Base-by-base conservation (phyloP, 1,140 invertebrate genomes). In the Tetragonula clypearis region DNA sequence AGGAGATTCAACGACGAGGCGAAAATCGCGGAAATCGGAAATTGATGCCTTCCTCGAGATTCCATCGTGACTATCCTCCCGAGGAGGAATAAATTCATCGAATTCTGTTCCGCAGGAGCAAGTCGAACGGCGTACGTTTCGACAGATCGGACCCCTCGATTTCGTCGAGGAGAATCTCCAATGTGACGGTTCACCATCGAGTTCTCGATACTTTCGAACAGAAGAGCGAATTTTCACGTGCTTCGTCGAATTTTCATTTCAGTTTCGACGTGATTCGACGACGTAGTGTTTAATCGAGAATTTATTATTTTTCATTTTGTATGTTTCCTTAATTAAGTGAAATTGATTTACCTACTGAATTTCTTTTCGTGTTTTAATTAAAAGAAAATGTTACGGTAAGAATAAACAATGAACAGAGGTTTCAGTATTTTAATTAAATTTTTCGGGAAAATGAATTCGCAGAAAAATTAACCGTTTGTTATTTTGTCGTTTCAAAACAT, bases 11-110 rank as follows among this genome's bases (percentile, higher is more conserved):
- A 56, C 58, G 55, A 19, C n/a, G 9, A 15, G 41, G 77, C 0
- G 58, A 71, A 68, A 84, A 77, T 85, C 66, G 55, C 58, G 76
- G 85, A 86, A 88, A 84, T 75, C 87, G 85, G 87, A 86, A 88
- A 88, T 86, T 86, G 85, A 79, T 84, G 77, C 30, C 79, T 86
- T 84, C 66, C 74, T 86, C 80, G 62, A 79, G 82, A 79, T 79
- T 65, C 69, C 68, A 5, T 8, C 30, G 35, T 19, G 55, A 65
- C 15, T 78, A 26, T 49, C 69, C 77, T 60, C 11, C 77, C n/a
- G 30, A 14, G 58, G 23, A 73, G 41, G 77, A 80, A 84, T 84
- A 84, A 79, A 79, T 84, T 84, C 56, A 79, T 84, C 56, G 82
- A 84, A 83, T 58, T 83, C 81, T 77, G 35, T 68, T 66, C 62